These are phyloP conservation scores for Glandiceps talaboti DNA, from an alignment of 53 echinoderm and acorn worm genomes.

Conservation along the genomic window DNA sequence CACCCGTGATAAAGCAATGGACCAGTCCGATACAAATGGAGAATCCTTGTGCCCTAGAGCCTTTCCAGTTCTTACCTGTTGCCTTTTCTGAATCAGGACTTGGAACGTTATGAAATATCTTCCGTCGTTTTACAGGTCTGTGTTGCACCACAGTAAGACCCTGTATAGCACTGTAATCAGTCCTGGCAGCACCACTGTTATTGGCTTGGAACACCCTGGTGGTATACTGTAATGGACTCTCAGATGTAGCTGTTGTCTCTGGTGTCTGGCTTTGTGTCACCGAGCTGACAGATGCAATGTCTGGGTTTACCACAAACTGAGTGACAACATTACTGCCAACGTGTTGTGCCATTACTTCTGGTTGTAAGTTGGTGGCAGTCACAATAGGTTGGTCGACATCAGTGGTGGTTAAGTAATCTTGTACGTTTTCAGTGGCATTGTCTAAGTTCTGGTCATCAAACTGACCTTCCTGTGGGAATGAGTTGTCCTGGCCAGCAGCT, in stretches of 20 bases:
- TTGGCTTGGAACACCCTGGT: conserved; percentile 29
- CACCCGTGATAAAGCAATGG: too few species aligned
- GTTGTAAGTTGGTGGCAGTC: background rate
- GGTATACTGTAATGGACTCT: background rate
- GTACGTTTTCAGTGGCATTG: background rate
- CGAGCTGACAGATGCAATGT: background rate
- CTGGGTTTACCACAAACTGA: conserved; percentile 1
- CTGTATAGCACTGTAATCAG: conserved; percentile 41
- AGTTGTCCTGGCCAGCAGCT: background rate
- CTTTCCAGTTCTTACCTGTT: background rate
- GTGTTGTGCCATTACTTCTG: background rate
- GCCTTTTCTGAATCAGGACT: background rate
- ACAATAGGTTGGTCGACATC: background rate
- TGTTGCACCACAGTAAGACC: background rate
- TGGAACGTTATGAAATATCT: background rate
- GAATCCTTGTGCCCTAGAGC: too few species aligned
- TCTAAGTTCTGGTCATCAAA: background rate
- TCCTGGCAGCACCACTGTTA: conserved; percentile 48
- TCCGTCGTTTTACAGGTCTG: background rate
- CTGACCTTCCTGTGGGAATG: background rate
- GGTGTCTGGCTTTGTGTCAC: background rate
- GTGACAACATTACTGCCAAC: background rate
- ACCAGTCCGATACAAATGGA: too few species aligned
- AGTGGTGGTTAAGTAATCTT: background rate
- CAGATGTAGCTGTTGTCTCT: conserved; percentile 1